These are phyloP conservation scores for Anhinga rufa DNA, from an alignment of 2,113 vertebrate species.

Conservation along the genomic window DNA sequence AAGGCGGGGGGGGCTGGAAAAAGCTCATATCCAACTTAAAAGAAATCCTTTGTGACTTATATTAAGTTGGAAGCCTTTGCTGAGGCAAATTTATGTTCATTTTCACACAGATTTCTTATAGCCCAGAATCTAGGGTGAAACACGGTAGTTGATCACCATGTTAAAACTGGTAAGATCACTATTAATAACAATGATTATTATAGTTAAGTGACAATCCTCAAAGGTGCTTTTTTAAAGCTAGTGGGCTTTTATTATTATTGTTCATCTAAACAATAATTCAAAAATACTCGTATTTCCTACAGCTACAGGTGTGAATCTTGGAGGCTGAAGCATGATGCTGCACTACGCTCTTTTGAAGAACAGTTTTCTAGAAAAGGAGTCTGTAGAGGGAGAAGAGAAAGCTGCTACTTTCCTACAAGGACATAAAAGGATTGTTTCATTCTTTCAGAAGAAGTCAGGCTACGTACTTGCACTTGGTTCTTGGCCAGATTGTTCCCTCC, in stretches of 20 bases:
- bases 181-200: neutral
- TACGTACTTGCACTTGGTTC: neutral
- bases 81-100: neutral
- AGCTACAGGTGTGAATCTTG: neutral
- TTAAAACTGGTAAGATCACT: neutral
- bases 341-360: neutral
- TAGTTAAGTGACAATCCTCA: neutral
- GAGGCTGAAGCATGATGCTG: neutral
- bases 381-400: neutral
- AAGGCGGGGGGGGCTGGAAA: neutral
- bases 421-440: neutral
- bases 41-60: neutral
- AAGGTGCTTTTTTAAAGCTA: neutral
- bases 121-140: neutral
- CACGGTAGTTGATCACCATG: rapidly evolving
- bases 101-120: neutral
- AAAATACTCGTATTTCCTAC: neutral
- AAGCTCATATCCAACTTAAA: neutral
- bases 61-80: neutral
- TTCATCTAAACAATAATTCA: neutral
- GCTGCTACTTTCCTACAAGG: neutral
- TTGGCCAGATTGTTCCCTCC: neutral
- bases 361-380: neutral
- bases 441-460: neutral
- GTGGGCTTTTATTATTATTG: neutral